These are phyloP conservation scores for Cyaniris semiargus DNA, from an alignment of 2,888 invertebrate genomes.

Conservation along the genomic window DNA sequence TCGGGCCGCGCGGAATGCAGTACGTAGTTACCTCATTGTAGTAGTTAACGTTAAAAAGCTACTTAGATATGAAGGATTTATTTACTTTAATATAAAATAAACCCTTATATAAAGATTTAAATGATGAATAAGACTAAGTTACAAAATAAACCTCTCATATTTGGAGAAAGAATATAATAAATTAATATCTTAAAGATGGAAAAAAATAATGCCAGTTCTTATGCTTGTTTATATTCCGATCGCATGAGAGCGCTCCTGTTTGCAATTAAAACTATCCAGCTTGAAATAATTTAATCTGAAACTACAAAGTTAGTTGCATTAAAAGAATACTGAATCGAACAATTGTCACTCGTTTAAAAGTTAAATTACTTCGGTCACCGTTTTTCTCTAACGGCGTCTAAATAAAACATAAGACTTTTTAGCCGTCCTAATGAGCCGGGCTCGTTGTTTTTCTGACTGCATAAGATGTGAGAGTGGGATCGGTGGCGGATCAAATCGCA, in stretches of 20 bases:
- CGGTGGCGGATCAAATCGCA: conserved; percentile 73
- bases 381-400: conserved; percentile 59
- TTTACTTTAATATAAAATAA: too few relatives aligned
- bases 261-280: conserved; percentile 11
- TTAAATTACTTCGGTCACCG: conserved; percentile 73
- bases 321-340: conserved; percentile 60
- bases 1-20: background rate
- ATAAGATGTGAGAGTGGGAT: conserved; percentile 73
- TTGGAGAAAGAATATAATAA: too few relatives aligned
- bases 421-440: conserved; percentile 68
- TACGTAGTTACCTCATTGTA: background rate
- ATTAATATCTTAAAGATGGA: background rate
- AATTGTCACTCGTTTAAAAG: conserved; percentile 74
- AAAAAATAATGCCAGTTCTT: background rate
- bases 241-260: background rate
- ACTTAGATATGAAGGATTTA: too few relatives aligned
- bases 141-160: background rate
- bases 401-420: conserved; percentile 76
- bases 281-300: conserved; percentile 25
- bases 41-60: background rate
- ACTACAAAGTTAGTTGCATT: conserved; percentile 38
- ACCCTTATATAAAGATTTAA: too few relatives aligned
- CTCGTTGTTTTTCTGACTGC: conserved; percentile 72
- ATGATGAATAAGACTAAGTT: too few relatives aligned
- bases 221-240: background rate